Conservation (phyloP, 2,797 vertebrate species). For the Anomalospiza imberbis region DNA sequence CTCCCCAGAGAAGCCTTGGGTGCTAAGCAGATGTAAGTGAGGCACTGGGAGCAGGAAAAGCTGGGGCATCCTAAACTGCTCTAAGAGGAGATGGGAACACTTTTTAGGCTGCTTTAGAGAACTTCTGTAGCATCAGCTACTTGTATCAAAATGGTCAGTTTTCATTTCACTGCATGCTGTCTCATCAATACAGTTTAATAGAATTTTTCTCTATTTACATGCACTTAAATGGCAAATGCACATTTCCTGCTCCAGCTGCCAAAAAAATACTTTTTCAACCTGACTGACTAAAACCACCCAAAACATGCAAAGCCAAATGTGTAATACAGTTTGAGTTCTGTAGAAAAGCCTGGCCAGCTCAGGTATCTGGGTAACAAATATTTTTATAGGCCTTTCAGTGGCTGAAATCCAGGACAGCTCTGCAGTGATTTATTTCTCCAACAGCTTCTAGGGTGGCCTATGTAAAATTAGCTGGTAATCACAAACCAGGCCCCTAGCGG, state of each 20-base stretch:
- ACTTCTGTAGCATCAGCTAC: not conserved
- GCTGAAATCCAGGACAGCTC: constrained; percentile 20
- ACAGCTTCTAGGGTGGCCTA: constrained; percentile 15
- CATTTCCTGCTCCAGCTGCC: not conserved
- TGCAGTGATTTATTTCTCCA: constrained; percentile 24
- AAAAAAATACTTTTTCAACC: not conserved
- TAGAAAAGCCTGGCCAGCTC: not conserved
- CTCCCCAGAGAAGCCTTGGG: not conserved
- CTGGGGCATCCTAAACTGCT: not conserved
- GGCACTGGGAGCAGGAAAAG: not conserved
- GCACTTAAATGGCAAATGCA: not conserved
- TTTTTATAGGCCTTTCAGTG: constrained; percentile 24
- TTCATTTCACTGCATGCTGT: not conserved
- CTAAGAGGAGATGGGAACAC: not conserved
- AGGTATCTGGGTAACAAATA: constrained; percentile 32
- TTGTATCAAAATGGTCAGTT: not conserved
- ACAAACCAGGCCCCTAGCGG: not conserved
- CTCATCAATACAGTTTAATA: not conserved
- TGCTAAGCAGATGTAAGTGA: not conserved
- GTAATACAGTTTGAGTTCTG: not conserved
- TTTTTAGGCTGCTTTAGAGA: not conserved
- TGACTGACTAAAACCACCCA: not conserved
- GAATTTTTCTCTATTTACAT: not conserved
- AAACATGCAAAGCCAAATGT: not conserved
- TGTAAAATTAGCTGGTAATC: constrained; percentile 31